These are phyloP conservation scores for Silurus meridionalis DNA, from an alignment of 2,113 vertebrate genomes.

Conservation along the genomic window DNA sequence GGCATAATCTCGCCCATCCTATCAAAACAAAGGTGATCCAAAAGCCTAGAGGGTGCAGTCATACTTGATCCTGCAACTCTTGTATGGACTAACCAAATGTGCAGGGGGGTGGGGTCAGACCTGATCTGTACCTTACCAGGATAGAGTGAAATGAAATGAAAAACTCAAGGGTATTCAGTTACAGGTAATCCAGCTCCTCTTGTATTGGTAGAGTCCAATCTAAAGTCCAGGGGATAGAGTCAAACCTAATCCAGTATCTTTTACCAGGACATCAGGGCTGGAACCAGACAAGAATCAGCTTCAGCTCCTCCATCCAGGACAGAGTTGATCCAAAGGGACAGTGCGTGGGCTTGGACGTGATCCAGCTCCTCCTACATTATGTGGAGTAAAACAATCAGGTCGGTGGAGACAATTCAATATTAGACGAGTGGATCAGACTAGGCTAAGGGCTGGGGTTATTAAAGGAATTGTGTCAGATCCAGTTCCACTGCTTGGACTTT, in stretches of 20 bases:
- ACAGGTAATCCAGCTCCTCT: not conserved
- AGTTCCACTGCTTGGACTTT: not conserved
- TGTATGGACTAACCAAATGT: not conserved
- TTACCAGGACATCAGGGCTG: not conserved
- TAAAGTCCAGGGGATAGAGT: not conserved
- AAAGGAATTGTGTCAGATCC: not conserved
- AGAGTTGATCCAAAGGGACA: no score
- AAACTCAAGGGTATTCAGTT: not conserved
- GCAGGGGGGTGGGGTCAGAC: not conserved
- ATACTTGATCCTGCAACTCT: not conserved
- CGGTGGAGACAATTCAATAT: not conserved
- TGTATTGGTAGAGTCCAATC: accelerated
- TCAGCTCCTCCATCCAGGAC: no score
- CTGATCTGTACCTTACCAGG: not conserved
- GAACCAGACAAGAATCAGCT: no score
- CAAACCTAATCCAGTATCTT: not conserved
- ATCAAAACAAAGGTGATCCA: not conserved
- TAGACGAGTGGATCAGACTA: no score
- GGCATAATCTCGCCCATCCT: not conserved
- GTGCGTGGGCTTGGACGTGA: not conserved
- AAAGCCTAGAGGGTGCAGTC: not conserved
- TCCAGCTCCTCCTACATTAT: not conserved
- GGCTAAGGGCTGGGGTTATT: not conserved
- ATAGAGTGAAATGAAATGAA: not conserved
- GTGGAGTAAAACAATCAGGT: not conserved